Evolutionary conservation across 2,797 vertebrate genomes (phyloP).

Genomic region (Macropus fuliginosus): DNA sequence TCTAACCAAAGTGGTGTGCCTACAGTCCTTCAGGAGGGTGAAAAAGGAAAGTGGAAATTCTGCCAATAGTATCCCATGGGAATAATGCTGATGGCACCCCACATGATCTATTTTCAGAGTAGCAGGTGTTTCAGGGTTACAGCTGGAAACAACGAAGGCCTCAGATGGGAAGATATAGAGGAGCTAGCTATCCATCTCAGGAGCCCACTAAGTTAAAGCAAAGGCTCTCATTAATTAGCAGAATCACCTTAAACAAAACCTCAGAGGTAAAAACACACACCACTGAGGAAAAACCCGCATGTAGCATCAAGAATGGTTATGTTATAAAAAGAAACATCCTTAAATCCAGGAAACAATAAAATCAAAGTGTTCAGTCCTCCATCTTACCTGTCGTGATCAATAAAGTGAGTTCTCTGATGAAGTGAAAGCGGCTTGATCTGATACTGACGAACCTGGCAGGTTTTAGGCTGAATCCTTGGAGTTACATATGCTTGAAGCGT

Average conservation of each 20-base stretch:
- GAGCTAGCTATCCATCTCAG: slow-evolving; percentile 1
- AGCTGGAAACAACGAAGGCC: not conserved
- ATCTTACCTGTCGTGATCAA: slow-evolving; percentile 92
- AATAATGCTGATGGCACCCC: not conserved
- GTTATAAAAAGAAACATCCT: not conserved
- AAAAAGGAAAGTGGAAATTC: not conserved
- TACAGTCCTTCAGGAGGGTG: not conserved
- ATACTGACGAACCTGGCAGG: slow-evolving; percentile 96
- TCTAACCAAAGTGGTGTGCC: not conserved
- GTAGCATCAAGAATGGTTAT: not conserved
- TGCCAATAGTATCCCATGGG: not conserved
- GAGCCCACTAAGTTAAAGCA: slow-evolving; percentile 7
- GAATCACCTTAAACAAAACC: not conserved
- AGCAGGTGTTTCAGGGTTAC: not conserved
- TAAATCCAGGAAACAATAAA: not conserved
- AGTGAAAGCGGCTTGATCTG: slow-evolving; percentile 98
- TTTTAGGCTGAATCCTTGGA: slow-evolving; percentile 97
- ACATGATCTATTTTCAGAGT: not conserved
- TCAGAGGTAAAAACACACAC: not conserved
- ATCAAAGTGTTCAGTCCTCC: not conserved
- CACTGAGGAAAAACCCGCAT: slow-evolving; percentile 11
- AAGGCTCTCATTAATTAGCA: not conserved
- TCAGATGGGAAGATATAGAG: not conserved
- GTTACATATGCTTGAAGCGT: slow-evolving; percentile 96
- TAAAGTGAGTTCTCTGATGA: slow-evolving; percentile 94